These are phyloP conservation scores for Labeo catla DNA, from an alignment of 2,113 vertebrate genomes.

Conservation along the genomic window DNA sequence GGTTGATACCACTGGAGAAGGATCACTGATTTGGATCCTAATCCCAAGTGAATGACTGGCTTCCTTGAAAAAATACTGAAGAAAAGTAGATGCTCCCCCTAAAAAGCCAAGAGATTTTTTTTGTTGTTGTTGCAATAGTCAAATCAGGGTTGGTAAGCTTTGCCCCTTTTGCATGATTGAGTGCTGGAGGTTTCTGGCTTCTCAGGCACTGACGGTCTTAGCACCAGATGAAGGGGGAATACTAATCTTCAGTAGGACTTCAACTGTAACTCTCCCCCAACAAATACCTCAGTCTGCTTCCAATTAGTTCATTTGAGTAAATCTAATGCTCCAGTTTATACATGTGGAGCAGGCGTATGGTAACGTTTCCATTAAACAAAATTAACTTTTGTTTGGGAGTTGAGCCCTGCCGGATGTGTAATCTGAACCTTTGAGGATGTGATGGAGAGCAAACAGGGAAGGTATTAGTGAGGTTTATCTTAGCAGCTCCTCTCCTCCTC, in stretches of 20 bases:
- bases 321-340: constrained; percentile 79
- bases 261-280: constrained; percentile 65
- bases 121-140: not conserved
- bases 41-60: constrained; percentile 45
- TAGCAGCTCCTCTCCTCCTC: constrained; percentile 61
- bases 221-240: constrained; percentile 62
- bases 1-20: constrained; percentile 29
- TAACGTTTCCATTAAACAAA: constrained; percentile 81
- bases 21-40: constrained; percentile 46
- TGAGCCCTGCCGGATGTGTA: constrained; percentile 77
- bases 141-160: constrained; percentile 34
- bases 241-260: constrained; percentile 64
- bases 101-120: constrained; percentile 27
- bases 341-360: constrained; percentile 76
- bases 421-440: constrained; percentile 78
- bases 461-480: constrained; percentile 76
- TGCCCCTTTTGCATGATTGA: constrained; percentile 3
- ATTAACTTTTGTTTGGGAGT: constrained; percentile 81
- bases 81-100: constrained; percentile 21
- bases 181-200: not conserved
- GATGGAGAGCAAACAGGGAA: constrained; percentile 74
- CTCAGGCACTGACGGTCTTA: constrained; percentile 57
- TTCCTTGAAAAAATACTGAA: constrained; percentile 41
- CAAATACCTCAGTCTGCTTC: constrained; percentile 77
- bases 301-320: constrained; percentile 80